Base-by-base conservation (phyloP, 2,797 vertebrate genomes). In the Setipinna tenuifilis region DNA sequence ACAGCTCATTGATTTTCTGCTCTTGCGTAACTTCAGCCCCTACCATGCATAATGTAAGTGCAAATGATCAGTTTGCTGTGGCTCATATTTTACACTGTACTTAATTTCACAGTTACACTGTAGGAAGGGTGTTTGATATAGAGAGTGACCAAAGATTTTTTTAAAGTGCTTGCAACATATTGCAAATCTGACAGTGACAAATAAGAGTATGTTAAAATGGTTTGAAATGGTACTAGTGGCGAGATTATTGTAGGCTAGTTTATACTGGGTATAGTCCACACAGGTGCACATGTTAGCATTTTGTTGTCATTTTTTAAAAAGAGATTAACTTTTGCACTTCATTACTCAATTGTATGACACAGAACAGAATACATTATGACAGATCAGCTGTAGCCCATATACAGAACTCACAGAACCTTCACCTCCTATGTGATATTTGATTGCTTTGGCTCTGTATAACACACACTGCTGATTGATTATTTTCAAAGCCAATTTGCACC, bases 261-360 rank as follows among this genome's bases (percentile, higher is more conserved):
- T 83, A 86, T 85, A 86, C 71, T 59, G 62, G 81, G 65, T 89
- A 89, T 92, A 90, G 91, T 93, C 82, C 85, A 87, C 90, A 88
- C 80, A 88, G 71, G 71, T 87, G 91, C 88, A 85, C 84, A 85
- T 92, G 83, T 85, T 89, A 90, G 83, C 86, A 54, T 86, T 90
- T 92, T 88, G n/a, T 88, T 83, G 89, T 82, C 81, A 90, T 91
- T 86, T 84, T 65, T 81, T 75, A 48, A 48, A 59, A 71, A 75
- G 82, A 46, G 21, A 82, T 85, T 28, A 88, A 91, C 88, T 91
- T 89, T 84, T 78, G 71, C 90, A 90, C 87, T 91, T 91, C 87
- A 93, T 90, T 94, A 80, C 94, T 92, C 93, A 93, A 91, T 92
- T 92, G 65, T 83, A 50, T 58, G 46, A 71, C 87, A 86, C 82